Percentiles rank a stretch among this genome's conserved stretches.
These are phyloP conservation scores for Drosophila cracens DNA, from an alignment of 2,888 invertebrate genomes.

Conservation along the genomic window DNA sequence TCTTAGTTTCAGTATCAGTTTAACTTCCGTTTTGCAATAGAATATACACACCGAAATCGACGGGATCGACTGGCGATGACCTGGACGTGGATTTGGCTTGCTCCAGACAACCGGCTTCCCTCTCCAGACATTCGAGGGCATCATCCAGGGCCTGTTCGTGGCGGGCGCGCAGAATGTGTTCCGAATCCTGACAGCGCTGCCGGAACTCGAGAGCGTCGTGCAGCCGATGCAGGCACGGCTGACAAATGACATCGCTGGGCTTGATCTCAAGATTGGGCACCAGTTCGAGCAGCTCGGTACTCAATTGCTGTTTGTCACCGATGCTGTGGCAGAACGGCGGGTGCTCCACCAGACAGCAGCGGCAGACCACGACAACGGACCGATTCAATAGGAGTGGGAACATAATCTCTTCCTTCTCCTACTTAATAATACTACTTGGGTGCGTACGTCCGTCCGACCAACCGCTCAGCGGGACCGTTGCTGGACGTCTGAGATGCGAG, in stretches of 20 bases:
- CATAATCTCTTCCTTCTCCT: conserved; percentile 35
- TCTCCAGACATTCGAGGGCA: conserved; percentile 66
- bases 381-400: conserved; percentile 65
- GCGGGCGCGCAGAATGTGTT: conserved; percentile 68
- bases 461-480: conserved; percentile 60
- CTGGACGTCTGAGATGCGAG: conserved; percentile 59
- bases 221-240: conserved; percentile 66
- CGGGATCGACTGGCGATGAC: conserved; percentile 37
- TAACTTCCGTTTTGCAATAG: not conserved
- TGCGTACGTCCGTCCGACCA: conserved; percentile 42
- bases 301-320: conserved; percentile 52
- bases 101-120: conserved; percentile 64
- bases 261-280: conserved; percentile 60
- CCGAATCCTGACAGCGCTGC: conserved; percentile 68
- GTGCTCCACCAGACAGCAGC: conserved; percentile 77
- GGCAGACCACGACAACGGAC: conserved; percentile 61
- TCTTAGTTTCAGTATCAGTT: not conserved
- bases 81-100: conserved; percentile 23
- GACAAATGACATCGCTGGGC: conserved; percentile 72
- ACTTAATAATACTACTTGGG: conserved; percentile 38
- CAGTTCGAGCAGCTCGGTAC: conserved; percentile 58
- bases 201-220: conserved; percentile 72
- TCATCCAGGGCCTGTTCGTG: conserved; percentile 71
- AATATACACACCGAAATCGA: conserved; percentile 65
- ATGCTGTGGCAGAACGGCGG: conserved; percentile 65